Percentiles rank a stretch among this genome's conserved stretches.
These are phyloP conservation scores for Anoplius nigerrimus DNA, from an alignment of 2,888 invertebrate genomes.

Conservation along the genomic window DNA sequence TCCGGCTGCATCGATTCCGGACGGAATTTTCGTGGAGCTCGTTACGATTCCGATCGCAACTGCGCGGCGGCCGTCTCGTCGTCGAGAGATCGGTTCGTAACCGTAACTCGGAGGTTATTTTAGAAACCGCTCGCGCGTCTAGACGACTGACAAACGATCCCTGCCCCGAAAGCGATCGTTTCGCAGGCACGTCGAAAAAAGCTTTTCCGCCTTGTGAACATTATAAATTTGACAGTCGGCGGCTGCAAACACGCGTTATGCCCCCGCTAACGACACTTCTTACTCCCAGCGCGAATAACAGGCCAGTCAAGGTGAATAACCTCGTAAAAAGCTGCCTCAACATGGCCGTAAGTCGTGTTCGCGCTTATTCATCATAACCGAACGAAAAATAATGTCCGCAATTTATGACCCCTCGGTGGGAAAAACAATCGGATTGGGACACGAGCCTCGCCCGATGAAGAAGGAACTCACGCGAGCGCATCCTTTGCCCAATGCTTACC, in stretches of 20 bases:
- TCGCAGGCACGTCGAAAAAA: neutral
- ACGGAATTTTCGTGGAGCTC: constrained; percentile 5
- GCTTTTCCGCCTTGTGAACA: neutral
- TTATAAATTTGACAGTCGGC: too few relatives aligned
- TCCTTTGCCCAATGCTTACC: too few relatives aligned
- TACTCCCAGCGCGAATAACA: neutral
- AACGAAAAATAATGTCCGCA: too few relatives aligned
- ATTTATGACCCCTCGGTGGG: too few relatives aligned
- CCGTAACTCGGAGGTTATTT: neutral
- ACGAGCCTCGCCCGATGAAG: too few relatives aligned
- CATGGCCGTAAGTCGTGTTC: too few relatives aligned
- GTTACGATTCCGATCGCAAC: constrained; percentile 26
- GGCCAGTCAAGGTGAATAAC: too few relatives aligned
- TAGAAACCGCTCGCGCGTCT: neutral
- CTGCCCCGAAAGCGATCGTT: neutral
- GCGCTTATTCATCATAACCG: too few relatives aligned
- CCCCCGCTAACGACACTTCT: neutral
- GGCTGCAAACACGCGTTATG: too few relatives aligned
- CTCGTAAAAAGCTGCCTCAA: too few relatives aligned
- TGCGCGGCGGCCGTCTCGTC: neutral
- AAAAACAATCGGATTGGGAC: too few relatives aligned
- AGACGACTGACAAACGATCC: neutral
- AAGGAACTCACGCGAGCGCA: too few relatives aligned
- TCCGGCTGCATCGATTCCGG: neutral
- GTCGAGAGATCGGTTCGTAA: neutral